Evolutionary conservation across 2,113 vertebrate species (phyloP).

Genomic region (Muntiacus muntjak): DNA sequence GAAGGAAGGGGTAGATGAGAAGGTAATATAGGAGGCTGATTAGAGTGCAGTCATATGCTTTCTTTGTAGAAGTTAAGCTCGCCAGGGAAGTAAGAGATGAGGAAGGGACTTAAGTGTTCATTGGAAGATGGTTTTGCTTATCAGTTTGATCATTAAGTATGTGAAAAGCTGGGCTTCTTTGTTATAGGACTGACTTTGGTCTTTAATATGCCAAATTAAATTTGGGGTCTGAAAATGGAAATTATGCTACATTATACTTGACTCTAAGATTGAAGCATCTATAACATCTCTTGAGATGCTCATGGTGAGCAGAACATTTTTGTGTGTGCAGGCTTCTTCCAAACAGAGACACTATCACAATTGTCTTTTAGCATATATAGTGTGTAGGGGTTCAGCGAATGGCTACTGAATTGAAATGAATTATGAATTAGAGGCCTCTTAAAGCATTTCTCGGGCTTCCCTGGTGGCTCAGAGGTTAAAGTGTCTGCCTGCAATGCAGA

Average conservation of each 20-base stretch:
- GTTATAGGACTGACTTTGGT: background rate
- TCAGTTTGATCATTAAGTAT: background rate
- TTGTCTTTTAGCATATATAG: background rate
- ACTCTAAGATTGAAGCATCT: background rate
- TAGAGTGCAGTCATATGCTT: background rate
- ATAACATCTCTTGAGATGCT: background rate
- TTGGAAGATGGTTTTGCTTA: background rate
- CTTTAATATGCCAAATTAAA: slow-evolving; percentile 8
- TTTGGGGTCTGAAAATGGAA: background rate
- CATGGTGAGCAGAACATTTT: background rate
- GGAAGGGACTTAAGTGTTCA: background rate
- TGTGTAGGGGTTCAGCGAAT: background rate
- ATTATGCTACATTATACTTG: background rate
- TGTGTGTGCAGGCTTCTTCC: background rate
- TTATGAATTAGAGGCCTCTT: background rate
- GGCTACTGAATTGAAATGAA: background rate
- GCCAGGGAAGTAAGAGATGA: background rate
- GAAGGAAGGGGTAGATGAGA: background rate
- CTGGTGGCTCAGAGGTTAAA: too few relatives aligned
- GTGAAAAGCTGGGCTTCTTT: background rate
- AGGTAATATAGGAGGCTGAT: background rate
- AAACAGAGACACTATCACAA: background rate
- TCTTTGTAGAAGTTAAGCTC: background rate
- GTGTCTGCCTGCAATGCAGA: too few relatives aligned
- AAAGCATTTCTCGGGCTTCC: background rate